phyloP scores from a whole-genome alignment of 2,113 vertebrate genomes.

The Oryzias celebensis region DNA sequence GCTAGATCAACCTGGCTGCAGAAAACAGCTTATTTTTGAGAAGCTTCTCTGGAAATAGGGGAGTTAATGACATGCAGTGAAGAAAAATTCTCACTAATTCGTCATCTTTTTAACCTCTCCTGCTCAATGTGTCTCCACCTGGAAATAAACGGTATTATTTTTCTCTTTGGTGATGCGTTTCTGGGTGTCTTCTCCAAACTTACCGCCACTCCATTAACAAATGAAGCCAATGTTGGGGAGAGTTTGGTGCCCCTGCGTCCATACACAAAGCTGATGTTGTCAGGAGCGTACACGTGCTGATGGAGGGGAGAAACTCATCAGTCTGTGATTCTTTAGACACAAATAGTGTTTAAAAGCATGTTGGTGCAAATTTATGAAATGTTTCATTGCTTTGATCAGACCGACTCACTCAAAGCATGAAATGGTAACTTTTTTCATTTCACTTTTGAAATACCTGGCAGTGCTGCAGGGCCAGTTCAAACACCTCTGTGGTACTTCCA shows the following conservation, averaged over 20 bases:
- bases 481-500: conserved; percentile 84
- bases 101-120: conserved; percentile 3
- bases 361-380: no score
- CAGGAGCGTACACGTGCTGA: conserved; percentile 80
- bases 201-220: conserved; percentile 88
- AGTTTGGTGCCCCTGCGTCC: conserved; percentile 77
- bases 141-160: not conserved
- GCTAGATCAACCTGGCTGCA: not conserved
- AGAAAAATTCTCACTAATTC: conserved; percentile 8
- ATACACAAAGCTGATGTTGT: conserved; percentile 82
- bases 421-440: not conserved
- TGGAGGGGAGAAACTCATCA: conserved; percentile 2
- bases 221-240: conserved; percentile 83
- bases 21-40: not conserved
- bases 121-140: conserved; percentile 1
- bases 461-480: conserved; percentile 80
- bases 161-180: not conserved
- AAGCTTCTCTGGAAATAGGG: not conserved
- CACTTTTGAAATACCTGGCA: conserved; percentile 78
- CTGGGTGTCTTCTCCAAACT: conserved; percentile 47
- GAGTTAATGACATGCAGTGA: conserved; percentile 7
- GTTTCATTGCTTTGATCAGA: no score
- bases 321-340: not conserved
- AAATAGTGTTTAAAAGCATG: not conserved
- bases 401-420: no score